phyloP scores from a whole-genome alignment of 2,888 invertebrate species.

The Sesia apiformis region DNA sequence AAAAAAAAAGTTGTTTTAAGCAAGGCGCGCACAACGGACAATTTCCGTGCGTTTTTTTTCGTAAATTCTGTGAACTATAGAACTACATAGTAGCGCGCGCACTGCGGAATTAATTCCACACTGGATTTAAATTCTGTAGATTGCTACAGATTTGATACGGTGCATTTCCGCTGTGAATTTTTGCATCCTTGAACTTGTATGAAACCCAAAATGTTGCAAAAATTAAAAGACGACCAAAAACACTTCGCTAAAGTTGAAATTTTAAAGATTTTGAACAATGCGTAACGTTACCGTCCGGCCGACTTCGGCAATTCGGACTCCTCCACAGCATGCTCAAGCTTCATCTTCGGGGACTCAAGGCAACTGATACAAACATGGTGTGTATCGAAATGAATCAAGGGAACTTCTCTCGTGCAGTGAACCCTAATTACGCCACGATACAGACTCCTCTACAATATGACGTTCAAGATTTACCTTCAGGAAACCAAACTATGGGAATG shows the following conservation, averaged over 20 bases:
- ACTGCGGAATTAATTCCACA: too few relatives aligned
- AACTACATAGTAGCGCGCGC: too few relatives aligned
- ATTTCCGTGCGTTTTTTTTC: too few relatives aligned
- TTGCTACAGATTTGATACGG: too few relatives aligned
- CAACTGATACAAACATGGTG: not conserved
- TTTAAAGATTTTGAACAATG: not conserved
- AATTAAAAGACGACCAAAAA: conserved; percentile 10
- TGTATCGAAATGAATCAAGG: not conserved
- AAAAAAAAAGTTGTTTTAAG: too few relatives aligned
- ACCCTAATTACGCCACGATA: not conserved
- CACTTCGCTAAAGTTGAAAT: conserved; percentile 7
- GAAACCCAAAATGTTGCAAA: too few relatives aligned
- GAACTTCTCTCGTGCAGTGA: not conserved
- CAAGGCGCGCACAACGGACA: too few relatives aligned
- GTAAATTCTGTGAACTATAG: too few relatives aligned
- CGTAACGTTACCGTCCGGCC: not conserved
- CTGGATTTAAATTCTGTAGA: too few relatives aligned
- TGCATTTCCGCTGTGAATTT: too few relatives aligned
- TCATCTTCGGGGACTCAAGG: not conserved
- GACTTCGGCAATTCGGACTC: not conserved
- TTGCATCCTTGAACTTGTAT: too few relatives aligned
- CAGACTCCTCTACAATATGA: not conserved
- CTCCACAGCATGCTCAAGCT: not conserved
- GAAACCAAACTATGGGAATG: not conserved
- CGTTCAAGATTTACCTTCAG: too few relatives aligned